Conservation (phyloP, 2,113 vertebrate species). For the Pelusios castaneus region DNA sequence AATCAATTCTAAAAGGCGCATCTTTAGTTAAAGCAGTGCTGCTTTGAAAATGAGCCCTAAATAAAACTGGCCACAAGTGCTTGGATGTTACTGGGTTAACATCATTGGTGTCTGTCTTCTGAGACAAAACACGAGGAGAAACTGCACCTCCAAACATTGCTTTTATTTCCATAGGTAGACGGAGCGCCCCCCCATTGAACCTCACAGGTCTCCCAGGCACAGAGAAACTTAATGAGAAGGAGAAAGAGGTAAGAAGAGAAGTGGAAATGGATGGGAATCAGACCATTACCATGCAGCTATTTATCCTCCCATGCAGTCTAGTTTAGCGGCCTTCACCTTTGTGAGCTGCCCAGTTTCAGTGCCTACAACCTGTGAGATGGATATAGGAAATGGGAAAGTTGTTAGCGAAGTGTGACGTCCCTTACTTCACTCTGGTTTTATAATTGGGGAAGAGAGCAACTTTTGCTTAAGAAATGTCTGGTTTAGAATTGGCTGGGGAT, state of each 20-base stretch:
- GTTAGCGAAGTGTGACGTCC: background rate
- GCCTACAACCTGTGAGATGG: rapidly evolving
- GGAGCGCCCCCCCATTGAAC: slow-evolving; percentile 95
- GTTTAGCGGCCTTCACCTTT: background rate
- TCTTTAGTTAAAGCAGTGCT: background rate
- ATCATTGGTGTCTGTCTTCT: rapidly evolving
- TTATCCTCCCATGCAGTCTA: background rate
- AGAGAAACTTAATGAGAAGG: slow-evolving; percentile 95
- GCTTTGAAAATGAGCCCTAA: background rate
- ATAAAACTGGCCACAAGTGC: background rate
- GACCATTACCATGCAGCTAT: rapidly evolving
- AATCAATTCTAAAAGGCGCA: background rate
- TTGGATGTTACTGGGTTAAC: background rate
- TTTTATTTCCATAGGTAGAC: slow-evolving; percentile 78
- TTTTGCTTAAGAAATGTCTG: background rate
- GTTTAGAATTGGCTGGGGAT: background rate
- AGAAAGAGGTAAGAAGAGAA: slow-evolving; percentile 91
- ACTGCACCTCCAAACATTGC: background rate
- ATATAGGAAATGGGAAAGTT: background rate
- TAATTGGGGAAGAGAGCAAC: background rate
- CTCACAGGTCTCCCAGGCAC: slow-evolving; percentile 96
- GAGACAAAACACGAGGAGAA: background rate
- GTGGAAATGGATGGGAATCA: background rate
- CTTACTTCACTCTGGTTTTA: background rate
- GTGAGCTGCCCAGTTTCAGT: background rate